Evolutionary conservation across 2,797 vertebrate genomes (phyloP), one percentile per base, ranked within the genome.

Genomic region (Pelochelys cantorii): DNA sequence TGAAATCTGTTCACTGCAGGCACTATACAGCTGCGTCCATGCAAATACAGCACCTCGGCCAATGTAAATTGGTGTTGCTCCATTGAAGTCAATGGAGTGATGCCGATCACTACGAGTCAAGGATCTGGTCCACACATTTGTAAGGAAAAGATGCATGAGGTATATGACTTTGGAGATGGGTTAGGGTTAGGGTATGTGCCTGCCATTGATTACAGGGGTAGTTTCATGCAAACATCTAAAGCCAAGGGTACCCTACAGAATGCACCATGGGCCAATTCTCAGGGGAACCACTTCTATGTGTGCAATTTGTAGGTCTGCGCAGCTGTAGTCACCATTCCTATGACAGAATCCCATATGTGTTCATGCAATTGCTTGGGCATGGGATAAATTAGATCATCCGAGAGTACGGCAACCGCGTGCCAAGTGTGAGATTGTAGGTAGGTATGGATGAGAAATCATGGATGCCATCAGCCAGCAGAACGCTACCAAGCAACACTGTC

Each of bases 281-380:
- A 84, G 90, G 65, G 37, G 13, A 34, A 57, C 2, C 3, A 0
- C 34, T 29, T 88, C 81, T 11, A 4, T 56, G 6, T 4, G 0
- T 18, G 34, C 54, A 71, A 86, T 20, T 89, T 84, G 11, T 57
- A 62, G 0, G 0, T 15, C 37, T 8, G n/a, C 18, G n/a, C 20
- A 11, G 57, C 29, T 1, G 0, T 1, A 20, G 31, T 5, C 74
- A 7, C 0, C 0, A 29, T 75, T 20, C 65, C 55, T 15, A 37
- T 17, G 11, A 52, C 5, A 55, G 56, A 9, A 25, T 1, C 86
- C 31, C 78, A 55, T 48, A 48, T 1, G 37, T 48, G 71, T 75
- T 27, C 48, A 75, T 13, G 48, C 74, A 25, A 42, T 25, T 23
- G 12, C 22, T 37, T 6, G 37, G 22, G 23, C 11, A 27, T 42